Evolutionary conservation across 2,888 invertebrate genomes (phyloP), one percentile per base, ranked within the genome.

Genomic region (Cryptosula pallasiana): DNA sequence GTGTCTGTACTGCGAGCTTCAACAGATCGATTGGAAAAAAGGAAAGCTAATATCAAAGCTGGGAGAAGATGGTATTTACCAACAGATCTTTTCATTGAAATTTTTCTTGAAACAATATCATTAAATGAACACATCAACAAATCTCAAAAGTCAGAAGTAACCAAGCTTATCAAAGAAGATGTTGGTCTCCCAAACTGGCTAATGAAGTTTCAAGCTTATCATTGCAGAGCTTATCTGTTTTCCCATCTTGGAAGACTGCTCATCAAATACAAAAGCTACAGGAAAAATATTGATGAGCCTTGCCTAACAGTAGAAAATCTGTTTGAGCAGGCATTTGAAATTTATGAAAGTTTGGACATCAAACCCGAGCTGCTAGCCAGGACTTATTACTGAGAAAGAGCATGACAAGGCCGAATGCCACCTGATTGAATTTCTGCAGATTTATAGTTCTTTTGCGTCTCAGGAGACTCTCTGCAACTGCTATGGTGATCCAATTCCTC

Each of bases 201-300:
- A 9, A 57, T 57, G 23, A 57, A 57, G n/a, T 57, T 57, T 57
- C 57, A 57, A 23, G 25, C 57, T 57, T 25, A 16, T 57, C 57
- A 57, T 23, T 57, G 25, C 25, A 23, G n/a, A 25, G 25, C 25
- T 23, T 57, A 16, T 57, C 25, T 5, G n/a, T 5, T 16, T 5
- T 57, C 25, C 5, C n/a, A 9, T 57, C 20, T 5, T 9, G n/a
- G 25, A 13, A 57, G 25, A 5, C 5, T 16, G 3, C 5, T 57
- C 25, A 13, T 5, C 5, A 23, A 23, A 9, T 23, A 16, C 57
- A 23, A 5, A 57, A 57, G n/a, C 20, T 9, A 25, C 25, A 5
- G 5, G 5, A 9, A 9, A 57, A 20, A 45, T 45, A 20, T 45
- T 45, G 5, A 45, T 45, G 45, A 20, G 20, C 5, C 9, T 13